Evolutionary conservation across 2,888 invertebrate genomes (phyloP).

Genomic region (Lapara coniferarum): DNA sequence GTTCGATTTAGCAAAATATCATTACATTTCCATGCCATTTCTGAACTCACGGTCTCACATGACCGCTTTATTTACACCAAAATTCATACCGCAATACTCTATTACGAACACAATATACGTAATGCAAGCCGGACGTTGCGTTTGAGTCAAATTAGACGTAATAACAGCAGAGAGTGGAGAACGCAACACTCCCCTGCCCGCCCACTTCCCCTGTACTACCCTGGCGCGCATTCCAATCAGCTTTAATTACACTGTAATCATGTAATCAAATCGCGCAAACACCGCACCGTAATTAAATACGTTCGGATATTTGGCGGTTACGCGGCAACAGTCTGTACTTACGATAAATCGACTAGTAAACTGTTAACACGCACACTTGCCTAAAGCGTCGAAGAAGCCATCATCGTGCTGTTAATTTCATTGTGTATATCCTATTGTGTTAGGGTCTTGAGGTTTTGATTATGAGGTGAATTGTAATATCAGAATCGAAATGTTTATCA

Average conservation of each 20-base stretch:
- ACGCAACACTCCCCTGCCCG: background rate
- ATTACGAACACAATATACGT: background rate
- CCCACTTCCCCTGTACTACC: background rate
- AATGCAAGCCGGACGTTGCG: slow-evolving; percentile 6
- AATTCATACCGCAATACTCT: too few species aligned
- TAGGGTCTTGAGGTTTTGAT: background rate
- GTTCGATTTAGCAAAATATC: too few species aligned
- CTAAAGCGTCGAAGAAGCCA: slow-evolving; percentile 5
- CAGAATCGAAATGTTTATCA: too few species aligned
- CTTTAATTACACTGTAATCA: slow-evolving; percentile 28
- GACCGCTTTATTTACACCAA: too few species aligned
- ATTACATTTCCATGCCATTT: too few species aligned
- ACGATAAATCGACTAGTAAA: slow-evolving; percentile 1
- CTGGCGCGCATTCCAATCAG: slow-evolving; percentile 9
- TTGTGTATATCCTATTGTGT: background rate
- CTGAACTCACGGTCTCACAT: too few species aligned
- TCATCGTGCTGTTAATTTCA: background rate
- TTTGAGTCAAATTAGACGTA: slow-evolving; percentile 25
- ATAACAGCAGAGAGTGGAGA: slow-evolving; percentile 12
- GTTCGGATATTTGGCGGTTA: slow-evolving; percentile 27
- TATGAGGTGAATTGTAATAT: too few species aligned
- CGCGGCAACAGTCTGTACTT: slow-evolving; percentile 9
- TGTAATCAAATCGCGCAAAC: slow-evolving; percentile 24
- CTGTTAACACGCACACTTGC: background rate
- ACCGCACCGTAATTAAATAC: slow-evolving; percentile 25